Conservation (phyloP, 2,888 invertebrate genomes). For the Schizotus pectinicornis region DNA sequence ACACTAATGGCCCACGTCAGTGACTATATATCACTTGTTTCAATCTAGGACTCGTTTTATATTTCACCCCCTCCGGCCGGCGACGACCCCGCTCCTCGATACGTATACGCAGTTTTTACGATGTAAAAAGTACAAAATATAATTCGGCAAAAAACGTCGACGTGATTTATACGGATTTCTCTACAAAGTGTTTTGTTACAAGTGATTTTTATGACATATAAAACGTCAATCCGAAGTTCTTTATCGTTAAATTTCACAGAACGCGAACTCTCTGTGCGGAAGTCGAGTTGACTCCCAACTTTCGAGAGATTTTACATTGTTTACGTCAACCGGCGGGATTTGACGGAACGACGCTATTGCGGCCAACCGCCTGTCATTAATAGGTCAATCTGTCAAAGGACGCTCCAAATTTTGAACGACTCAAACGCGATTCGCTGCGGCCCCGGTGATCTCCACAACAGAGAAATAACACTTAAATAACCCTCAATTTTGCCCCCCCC, state of each 20-base stretch:
- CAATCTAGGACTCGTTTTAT: constrained; percentile 62
- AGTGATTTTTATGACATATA: constrained; percentile 57
- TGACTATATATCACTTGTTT: constrained; percentile 62
- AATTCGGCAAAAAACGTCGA: constrained; percentile 31
- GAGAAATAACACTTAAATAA: no score
- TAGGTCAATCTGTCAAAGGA: not conserved
- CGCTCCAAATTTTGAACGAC: constrained; percentile 5
- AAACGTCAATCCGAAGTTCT: constrained; percentile 51
- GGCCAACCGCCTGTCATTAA: not conserved
- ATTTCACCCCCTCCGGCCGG: constrained; percentile 51
- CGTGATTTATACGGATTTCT: constrained; percentile 41
- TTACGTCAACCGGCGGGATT: constrained; percentile 22
- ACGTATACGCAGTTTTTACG: constrained; percentile 14
- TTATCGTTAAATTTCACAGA: constrained; percentile 49
- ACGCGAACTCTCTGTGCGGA: constrained; percentile 28
- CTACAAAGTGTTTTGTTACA: constrained; percentile 55
- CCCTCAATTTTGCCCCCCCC: no score
- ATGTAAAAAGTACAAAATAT: constrained; percentile 23
- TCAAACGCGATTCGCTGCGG: not conserved
- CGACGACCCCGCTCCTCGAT: constrained; percentile 22
- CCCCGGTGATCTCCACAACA: no score
- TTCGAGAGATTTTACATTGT: constrained; percentile 32
- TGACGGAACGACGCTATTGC: not conserved
- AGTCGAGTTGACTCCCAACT: constrained; percentile 29
- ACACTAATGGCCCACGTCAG: constrained; percentile 62